phyloP scores from a whole-genome alignment of 2,888 invertebrate genomes.

The Campoplex capitator region DNA sequence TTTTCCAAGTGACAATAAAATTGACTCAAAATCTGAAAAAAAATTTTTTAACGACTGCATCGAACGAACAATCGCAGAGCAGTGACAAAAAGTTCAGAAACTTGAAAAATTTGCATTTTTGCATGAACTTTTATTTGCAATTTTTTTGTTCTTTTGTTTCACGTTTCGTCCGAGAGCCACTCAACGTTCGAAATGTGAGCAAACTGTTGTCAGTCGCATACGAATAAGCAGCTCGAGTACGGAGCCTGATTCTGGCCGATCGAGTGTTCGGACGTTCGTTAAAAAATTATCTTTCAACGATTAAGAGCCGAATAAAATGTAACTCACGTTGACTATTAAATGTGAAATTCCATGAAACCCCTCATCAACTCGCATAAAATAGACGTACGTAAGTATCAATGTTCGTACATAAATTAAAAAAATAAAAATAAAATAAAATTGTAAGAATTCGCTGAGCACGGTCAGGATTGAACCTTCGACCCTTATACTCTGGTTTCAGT shows the following conservation, averaged over 20 bases:
- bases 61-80: too few species aligned
- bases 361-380: too few species aligned
- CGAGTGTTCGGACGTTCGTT: not conserved
- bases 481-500: constrained; percentile 11
- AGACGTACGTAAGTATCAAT: not conserved
- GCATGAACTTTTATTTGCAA: too few species aligned
- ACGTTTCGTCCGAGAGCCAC: not conserved
- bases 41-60: too few species aligned
- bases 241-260: constrained; percentile 10
- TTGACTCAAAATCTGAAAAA: too few species aligned
- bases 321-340: not conserved
- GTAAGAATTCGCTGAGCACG: constrained; percentile 31
- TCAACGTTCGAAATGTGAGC: constrained; percentile 44
- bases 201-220: constrained; percentile 60
- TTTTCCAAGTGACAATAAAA: too few species aligned
- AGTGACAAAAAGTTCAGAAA: too few species aligned
- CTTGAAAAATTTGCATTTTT: too few species aligned
- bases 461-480: constrained; percentile 41
- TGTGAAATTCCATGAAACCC: too few species aligned
- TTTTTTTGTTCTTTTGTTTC: too few species aligned
- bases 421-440: not conserved
- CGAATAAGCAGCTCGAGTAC: not conserved
- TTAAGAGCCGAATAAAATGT: not conserved
- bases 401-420: not conserved
- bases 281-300: constrained; percentile 36